Base-by-base conservation (phyloP, 2,888 invertebrate species). In the Cheilosia variabilis region DNA sequence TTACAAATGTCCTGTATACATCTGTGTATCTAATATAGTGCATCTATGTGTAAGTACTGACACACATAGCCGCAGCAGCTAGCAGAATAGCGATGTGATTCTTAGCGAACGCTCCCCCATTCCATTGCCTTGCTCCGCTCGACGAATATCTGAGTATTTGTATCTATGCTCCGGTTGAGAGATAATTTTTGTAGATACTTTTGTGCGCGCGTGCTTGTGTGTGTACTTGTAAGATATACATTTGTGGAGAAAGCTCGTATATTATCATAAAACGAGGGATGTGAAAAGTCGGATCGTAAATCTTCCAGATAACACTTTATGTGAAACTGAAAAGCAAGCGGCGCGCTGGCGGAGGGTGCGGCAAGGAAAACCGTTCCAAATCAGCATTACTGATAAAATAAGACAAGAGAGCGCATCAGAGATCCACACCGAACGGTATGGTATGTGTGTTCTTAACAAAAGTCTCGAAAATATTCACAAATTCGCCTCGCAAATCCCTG, bases 211-310 rank as follows among this genome's bases (percentile, higher is more conserved):
- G 63, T 63, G 52, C 73, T 50, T 77, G 63, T 84, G 31, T 84
- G 31, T 76, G 60, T 68, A 72, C 79, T 84, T 76, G 75, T 84
- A 76, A 84, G 78, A 77, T 87, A 87, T 76, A 83, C 82, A 83
- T 83, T 84, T 87, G 80, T 73, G 91, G 91, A 91, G 91, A 92
- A 91, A 91, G 91, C 91, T 91, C 92, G 92, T 92, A 92, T 91
- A 91, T 91, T 92, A 91, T 91, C 91, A 91, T 91, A 92, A 91
- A 91, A 90, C 90, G 91, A 82, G 78, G 75, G 92, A 91, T 92
- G 91, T 92, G 91, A 90, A 92, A 92, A 92, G 92, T 92, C 92
- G 91, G 91, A 91, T 92, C 92, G 92, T 92, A 92, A 92, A 92
- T 92, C 92, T 92, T 92, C 89, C 88, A 91, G 92, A 92, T 92